Evolutionary conservation across 1,140 invertebrate species (phyloP).

Genomic region (Araneus ventricosus): DNA sequence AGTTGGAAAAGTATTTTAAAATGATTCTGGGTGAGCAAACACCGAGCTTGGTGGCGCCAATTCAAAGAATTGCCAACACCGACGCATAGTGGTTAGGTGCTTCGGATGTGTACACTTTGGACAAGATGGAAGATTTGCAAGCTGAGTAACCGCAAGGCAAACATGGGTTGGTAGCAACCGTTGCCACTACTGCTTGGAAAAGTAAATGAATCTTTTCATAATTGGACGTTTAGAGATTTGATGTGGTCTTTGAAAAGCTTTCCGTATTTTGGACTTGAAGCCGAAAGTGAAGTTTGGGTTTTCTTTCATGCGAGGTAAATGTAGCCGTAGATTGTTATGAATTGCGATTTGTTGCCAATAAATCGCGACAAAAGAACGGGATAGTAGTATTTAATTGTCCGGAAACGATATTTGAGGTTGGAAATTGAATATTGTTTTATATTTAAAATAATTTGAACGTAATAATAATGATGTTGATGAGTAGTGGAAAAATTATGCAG

Average conservation of each 20-base stretch:
- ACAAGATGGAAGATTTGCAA: not conserved
- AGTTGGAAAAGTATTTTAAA: not conserved
- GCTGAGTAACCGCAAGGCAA: not conserved
- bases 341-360: not conserved
- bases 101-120: not conserved
- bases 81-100: not conserved
- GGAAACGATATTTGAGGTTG: too few species aligned
- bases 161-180: not conserved
- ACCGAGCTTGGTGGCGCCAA: not conserved
- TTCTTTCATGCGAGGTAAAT: not conserved
- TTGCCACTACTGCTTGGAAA: not conserved
- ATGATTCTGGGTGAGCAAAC: not conserved
- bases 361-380: not conserved
- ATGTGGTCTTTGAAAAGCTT: not conserved
- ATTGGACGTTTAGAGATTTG: not conserved
- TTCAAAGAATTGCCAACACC: slow-evolving; percentile 27
- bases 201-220: slow-evolving; percentile 9
- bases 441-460: too few species aligned
- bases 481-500: too few species aligned
- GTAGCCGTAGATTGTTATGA: not conserved
- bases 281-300: not conserved
- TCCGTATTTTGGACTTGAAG: not conserved
- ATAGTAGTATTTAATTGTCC: not conserved
- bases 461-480: too few species aligned
- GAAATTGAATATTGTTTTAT: too few species aligned